phyloP scores from a whole-genome alignment of 2,797 vertebrate genomes.

The Semotilus atromaculatus region DNA sequence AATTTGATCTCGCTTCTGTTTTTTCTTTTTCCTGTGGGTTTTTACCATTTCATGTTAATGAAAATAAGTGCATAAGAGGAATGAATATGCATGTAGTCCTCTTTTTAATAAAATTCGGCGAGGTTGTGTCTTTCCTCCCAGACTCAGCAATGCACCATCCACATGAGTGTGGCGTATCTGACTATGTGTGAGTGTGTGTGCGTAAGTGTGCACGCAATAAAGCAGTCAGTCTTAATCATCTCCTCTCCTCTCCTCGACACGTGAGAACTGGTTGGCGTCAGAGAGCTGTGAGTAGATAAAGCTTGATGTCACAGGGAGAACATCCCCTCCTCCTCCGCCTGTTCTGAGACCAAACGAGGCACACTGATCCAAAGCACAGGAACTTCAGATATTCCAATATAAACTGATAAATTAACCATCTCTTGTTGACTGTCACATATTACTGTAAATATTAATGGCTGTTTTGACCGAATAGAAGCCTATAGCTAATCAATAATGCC shows the following conservation, averaged over 20 bases:
- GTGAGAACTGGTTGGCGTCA: conserved; percentile 56
- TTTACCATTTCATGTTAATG: conserved; percentile 29
- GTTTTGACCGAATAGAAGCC: background rate
- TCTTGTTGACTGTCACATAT: background rate
- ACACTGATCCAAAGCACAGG: background rate
- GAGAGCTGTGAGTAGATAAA: conserved; percentile 54
- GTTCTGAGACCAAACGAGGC: background rate
- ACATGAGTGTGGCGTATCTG: conserved; percentile 7
- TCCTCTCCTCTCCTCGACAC: conserved; percentile 48
- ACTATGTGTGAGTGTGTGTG: conserved; percentile 23
- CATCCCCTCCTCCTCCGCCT: conserved; percentile 14
- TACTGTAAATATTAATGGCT: background rate
- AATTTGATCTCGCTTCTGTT: conserved; percentile 12
- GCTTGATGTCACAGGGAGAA: conserved; percentile 55
- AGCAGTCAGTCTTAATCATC: conserved; percentile 59
- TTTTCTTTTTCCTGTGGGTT: background rate
- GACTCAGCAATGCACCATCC: conserved; percentile 3
- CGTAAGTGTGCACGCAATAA: conserved; percentile 37
- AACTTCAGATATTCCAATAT: background rate
- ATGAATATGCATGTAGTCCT: conserved; percentile 34
- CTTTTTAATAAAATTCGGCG: conserved; percentile 17
- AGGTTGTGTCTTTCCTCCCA: conserved; percentile 17
- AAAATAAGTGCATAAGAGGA: conserved; percentile 13
- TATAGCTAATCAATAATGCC: background rate
- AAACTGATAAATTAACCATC: background rate